A percentile compares a stretch with the other conserved stretches of the same genome.
Evolutionary conservation across 1,140 invertebrate genomes (phyloP).

Genomic region (Nomia melanderi): DNA sequence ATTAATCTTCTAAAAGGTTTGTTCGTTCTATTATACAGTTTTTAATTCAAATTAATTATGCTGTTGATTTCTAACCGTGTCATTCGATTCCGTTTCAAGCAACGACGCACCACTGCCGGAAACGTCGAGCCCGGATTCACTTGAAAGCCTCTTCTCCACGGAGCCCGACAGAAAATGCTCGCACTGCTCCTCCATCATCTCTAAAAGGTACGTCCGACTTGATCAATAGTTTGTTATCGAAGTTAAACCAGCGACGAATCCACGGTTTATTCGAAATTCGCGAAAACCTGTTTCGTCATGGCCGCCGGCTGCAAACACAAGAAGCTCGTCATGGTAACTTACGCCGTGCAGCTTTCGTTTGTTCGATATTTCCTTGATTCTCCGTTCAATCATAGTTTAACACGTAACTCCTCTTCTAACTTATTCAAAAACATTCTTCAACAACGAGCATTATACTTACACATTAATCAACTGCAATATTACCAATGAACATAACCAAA

Average conservation of each 20-base stretch:
- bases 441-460: too few relatives aligned
- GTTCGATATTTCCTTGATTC: conserved; percentile 18
- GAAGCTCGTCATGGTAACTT: conserved; percentile 1
- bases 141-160: conserved; percentile 6
- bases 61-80: conserved; percentile 14
- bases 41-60: too few relatives aligned
- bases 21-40: too few relatives aligned
- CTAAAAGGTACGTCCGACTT: too few relatives aligned
- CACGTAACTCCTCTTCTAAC: too few relatives aligned
- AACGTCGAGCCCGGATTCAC: neutral
- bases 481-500: too few relatives aligned
- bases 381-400: too few relatives aligned
- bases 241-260: neutral
- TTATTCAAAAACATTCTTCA: too few relatives aligned
- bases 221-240: neutral
- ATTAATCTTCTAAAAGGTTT: too few relatives aligned
- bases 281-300: neutral
- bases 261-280: conserved; percentile 9
- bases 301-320: neutral
- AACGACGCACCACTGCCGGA: neutral
- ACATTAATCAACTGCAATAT: too few relatives aligned
- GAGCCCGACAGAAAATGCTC: neutral
- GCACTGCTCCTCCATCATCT: conserved; percentile 13
- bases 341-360: conserved; percentile 20
- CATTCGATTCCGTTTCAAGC: conserved; percentile 4